Percentiles rank a stretch among this genome's conserved stretches.
phyloP scores from a whole-genome alignment of 1,140 invertebrate genomes.

The Drosophila tristis region DNA sequence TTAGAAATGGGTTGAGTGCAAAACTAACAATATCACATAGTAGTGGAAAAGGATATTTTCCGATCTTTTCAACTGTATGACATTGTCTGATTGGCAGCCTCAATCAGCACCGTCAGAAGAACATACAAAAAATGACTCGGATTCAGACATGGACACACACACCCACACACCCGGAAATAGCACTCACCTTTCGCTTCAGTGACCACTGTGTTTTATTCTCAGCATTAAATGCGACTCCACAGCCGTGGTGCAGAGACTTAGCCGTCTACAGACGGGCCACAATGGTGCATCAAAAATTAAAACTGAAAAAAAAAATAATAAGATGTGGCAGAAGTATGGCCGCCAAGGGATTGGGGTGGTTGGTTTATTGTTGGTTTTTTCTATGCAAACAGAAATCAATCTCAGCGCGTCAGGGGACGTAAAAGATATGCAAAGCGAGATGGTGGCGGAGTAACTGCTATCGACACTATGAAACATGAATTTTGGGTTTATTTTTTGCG shows the following conservation, averaged over 20 bases:
- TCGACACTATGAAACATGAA: background rate
- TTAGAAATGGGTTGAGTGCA: background rate
- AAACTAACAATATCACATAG: too few species aligned
- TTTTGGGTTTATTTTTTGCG: background rate
- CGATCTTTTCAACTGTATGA: background rate
- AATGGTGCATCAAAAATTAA: constrained; percentile 30
- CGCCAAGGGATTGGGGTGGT: constrained; percentile 5
- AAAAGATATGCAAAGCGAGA: constrained; percentile 49
- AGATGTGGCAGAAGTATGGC: too few species aligned
- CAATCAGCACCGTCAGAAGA: too few species aligned
- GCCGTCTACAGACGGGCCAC: background rate
- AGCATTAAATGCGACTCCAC: constrained; percentile 6
- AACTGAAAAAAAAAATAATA: constrained; percentile 26
- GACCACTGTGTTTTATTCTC: constrained; percentile 10
- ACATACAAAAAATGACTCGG: background rate
- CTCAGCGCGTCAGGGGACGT: constrained; percentile 37
- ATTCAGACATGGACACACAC: background rate
- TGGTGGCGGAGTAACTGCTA: background rate
- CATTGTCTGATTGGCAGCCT: too few species aligned
- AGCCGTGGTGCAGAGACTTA: background rate
- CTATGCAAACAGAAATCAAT: constrained; percentile 56
- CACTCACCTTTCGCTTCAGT: constrained; percentile 1
- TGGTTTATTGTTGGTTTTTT: too few species aligned
- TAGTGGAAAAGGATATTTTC: too few species aligned
- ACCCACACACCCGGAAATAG: background rate